Conservation (phyloP, 2,113 vertebrate species). For the Stomatorhinus ivindoensis region DNA sequence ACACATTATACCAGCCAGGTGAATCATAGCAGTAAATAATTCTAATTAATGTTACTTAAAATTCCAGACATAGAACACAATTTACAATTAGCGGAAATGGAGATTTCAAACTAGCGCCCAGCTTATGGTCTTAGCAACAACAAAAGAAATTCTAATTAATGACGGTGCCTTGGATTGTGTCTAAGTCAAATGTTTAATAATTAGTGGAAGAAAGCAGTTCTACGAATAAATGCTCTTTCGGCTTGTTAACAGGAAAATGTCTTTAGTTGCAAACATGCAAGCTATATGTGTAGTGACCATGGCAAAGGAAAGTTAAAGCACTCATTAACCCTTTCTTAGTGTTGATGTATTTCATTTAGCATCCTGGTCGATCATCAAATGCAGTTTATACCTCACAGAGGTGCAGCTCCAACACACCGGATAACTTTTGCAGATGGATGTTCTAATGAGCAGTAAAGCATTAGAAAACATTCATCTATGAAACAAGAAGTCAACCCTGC, state of each 20-base stretch:
- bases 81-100: not conserved
- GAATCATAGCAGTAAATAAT: not conserved
- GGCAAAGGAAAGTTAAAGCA: not conserved
- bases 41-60: not conserved
- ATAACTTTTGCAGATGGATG: not conserved
- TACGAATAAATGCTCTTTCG: not conserved
- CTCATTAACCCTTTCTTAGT: not conserved
- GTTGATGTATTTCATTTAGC: not conserved
- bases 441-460: not conserved
- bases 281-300: not conserved
- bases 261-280: not conserved
- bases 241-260: not conserved
- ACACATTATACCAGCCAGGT: not conserved
- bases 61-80: not conserved
- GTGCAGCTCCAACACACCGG: not conserved
- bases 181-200: not conserved
- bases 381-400: not conserved
- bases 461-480: not conserved
- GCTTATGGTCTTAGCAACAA: not conserved
- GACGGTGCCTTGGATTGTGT: not conserved
- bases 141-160: not conserved
- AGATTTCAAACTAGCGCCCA: not conserved
- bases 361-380: not conserved
- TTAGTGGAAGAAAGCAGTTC: not conserved
- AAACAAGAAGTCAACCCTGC: not conserved